Conservation (phyloP, 2,888 invertebrate genomes). For the Heliconius erato region DNA sequence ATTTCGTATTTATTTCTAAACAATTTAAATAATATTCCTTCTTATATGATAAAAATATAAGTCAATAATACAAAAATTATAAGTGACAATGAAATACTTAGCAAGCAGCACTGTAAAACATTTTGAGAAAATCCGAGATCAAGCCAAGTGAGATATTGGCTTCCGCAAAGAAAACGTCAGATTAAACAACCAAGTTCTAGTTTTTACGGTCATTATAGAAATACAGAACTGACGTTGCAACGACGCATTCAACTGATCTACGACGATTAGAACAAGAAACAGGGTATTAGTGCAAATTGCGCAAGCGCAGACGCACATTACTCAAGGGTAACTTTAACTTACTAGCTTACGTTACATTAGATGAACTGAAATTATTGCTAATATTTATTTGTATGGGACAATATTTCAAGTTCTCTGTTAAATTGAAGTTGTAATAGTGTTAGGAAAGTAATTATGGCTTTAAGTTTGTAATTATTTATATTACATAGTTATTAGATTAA, state of each 20-base stretch:
- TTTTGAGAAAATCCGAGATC: not conserved
- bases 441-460: slow-evolving; percentile 22
- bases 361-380: slow-evolving; percentile 36
- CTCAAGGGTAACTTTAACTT: slow-evolving; percentile 43
- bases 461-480: slow-evolving; percentile 19
- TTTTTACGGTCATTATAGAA: slow-evolving; percentile 46
- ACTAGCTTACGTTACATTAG: slow-evolving; percentile 30
- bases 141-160: slow-evolving; percentile 25
- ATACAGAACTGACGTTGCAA: slow-evolving; percentile 39
- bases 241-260: slow-evolving; percentile 41
- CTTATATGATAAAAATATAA: not conserved
- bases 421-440: slow-evolving; percentile 22
- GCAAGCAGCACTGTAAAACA: not conserved
- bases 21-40: no score
- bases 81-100: not conserved
- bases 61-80: not conserved
- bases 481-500: not conserved
- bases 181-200: slow-evolving; percentile 12
- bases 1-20: not conserved
- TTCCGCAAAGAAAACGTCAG: slow-evolving; percentile 34
- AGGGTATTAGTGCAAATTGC: slow-evolving; percentile 55
- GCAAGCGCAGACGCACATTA: slow-evolving; percentile 48
- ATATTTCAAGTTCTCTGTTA: slow-evolving; percentile 28
- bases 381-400: slow-evolving; percentile 36
- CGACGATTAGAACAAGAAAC: slow-evolving; percentile 52